Percentiles rank a stretch among this genome's conserved stretches.
Conservation (phyloP, 2,113 vertebrate species). For the Electrona antarctica region DNA sequence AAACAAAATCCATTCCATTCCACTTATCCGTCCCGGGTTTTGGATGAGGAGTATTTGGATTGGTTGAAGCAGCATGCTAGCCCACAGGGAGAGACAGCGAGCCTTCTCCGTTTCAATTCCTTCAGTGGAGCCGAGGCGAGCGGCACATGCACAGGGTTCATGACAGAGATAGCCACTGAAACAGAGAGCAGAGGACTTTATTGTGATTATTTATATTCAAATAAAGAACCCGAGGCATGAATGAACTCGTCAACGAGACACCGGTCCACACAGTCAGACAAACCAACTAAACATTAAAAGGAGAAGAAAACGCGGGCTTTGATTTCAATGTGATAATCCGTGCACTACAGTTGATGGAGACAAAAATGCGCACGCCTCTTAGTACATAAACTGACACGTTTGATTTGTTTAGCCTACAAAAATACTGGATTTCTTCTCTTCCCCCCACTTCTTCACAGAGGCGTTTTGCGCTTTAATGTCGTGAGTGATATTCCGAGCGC, state of each 20-base stretch:
- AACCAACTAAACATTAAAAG: slow-evolving; percentile 36
- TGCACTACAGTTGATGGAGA: slow-evolving; percentile 34
- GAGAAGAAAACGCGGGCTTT: slow-evolving; percentile 27
- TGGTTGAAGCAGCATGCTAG: slow-evolving; percentile 74
- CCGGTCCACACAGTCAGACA: slow-evolving; percentile 43
- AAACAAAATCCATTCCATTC: slow-evolving; percentile 66
- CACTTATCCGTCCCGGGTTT: slow-evolving; percentile 73
- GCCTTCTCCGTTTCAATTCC: slow-evolving; percentile 64
- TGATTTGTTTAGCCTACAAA: slow-evolving; percentile 30
- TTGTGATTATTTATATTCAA: slow-evolving; percentile 1
- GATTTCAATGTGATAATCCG: slow-evolving; percentile 54
- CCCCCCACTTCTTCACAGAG: slow-evolving; percentile 9
- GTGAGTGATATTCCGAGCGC: slow-evolving; percentile 9
- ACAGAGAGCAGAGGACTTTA: slow-evolving; percentile 43
- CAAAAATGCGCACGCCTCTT: slow-evolving; percentile 41
- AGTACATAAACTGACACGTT: slow-evolving; percentile 47
- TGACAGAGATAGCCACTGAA: slow-evolving; percentile 41
- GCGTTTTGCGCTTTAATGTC: slow-evolving; percentile 7
- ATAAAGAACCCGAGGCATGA: slow-evolving; percentile 56
- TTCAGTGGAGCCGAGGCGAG: slow-evolving; percentile 60
- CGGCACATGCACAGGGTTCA: slow-evolving; percentile 18
- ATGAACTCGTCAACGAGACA: slow-evolving; percentile 55
- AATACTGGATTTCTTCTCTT: slow-evolving; percentile 39
- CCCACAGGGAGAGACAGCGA: slow-evolving; percentile 60
- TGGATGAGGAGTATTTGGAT: slow-evolving; percentile 68